These are phyloP conservation scores for Drosophila stalkeri DNA, from an alignment of 2,888 invertebrate species.

Conservation along the genomic window DNA sequence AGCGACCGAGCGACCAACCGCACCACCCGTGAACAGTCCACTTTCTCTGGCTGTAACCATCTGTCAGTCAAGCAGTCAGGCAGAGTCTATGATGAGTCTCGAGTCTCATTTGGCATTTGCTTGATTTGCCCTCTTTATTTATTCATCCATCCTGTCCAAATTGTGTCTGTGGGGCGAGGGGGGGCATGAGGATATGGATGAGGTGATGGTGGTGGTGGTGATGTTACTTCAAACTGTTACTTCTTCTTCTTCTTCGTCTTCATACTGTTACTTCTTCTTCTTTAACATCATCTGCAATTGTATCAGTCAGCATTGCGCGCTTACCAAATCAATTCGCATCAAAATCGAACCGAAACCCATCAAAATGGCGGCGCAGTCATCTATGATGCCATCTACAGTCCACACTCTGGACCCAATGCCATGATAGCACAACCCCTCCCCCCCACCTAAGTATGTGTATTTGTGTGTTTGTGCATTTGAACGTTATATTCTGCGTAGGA, in stretches of 20 bases:
- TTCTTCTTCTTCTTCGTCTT: not conserved
- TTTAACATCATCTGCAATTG: slow-evolving; percentile 38
- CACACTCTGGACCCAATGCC: slow-evolving; percentile 6
- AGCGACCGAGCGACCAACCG: no score
- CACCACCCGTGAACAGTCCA: not conserved
- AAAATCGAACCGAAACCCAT: slow-evolving; percentile 63
- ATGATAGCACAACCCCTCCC: no score
- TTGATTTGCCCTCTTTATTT: slow-evolving; percentile 78
- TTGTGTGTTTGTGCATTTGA: slow-evolving; percentile 44
- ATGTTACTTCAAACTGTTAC: not conserved
- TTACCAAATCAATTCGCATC: slow-evolving; percentile 77
- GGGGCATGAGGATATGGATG: no score
- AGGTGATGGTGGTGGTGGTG: not conserved
- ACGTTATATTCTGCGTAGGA: slow-evolving; percentile 69
- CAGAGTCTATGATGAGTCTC: slow-evolving; percentile 61
- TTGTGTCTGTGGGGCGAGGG: slow-evolving; percentile 29
- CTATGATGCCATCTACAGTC: slow-evolving; percentile 40
- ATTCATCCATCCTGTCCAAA: slow-evolving; percentile 67
- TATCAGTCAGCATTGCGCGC: slow-evolving; percentile 59
- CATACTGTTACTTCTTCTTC: not conserved
- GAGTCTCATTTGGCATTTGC: slow-evolving; percentile 75
- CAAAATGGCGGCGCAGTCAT: slow-evolving; percentile 47
- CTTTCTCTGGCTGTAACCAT: slow-evolving; percentile 13
- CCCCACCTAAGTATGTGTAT: not conserved
- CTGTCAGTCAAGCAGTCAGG: slow-evolving; percentile 49